phyloP scores from a whole-genome alignment of 2,113 vertebrate species.

The Sprattus sprattus region DNA sequence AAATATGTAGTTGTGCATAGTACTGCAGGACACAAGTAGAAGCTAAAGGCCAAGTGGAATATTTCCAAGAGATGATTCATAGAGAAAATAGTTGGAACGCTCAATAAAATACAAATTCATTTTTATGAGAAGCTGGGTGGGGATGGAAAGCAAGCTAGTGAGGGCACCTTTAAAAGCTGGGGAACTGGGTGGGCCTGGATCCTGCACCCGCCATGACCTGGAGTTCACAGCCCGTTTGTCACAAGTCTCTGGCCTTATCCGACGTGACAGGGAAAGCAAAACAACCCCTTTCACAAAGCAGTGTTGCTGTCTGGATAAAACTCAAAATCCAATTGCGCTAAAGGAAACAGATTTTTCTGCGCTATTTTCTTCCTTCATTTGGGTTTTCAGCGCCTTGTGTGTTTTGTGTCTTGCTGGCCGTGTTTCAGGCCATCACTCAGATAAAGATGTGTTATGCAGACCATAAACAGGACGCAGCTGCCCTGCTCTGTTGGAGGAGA shows the following conservation, averaged over 20 bases:
- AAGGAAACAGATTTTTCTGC: slow-evolving; percentile 38
- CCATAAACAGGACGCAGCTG: slow-evolving; percentile 82
- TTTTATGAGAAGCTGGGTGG: neutral
- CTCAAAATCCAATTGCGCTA: neutral
- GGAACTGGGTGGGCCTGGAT: neutral
- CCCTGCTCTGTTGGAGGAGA: slow-evolving; percentile 46
- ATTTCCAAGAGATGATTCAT: neutral
- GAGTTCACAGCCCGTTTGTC: neutral
- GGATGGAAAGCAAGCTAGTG: neutral
- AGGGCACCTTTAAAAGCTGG: neutral
- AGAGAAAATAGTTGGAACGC: neutral
- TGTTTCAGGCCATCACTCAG: slow-evolving; percentile 49
- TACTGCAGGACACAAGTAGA: neutral
- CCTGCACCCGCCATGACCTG: neutral
- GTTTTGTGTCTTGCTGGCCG: neutral
- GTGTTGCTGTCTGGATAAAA: neutral
- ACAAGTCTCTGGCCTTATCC: neutral
- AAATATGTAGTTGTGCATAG: neutral
- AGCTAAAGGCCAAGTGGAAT: neutral
- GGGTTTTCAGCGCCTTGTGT: neutral
- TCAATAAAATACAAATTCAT: neutral
- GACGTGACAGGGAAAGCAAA: neutral
- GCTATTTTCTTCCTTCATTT: slow-evolving; percentile 40
- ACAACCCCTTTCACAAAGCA: neutral
- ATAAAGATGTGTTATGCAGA: slow-evolving; percentile 62